Conservation (phyloP, 2,797 vertebrate species). For the Nyctalus aviator region DNA sequence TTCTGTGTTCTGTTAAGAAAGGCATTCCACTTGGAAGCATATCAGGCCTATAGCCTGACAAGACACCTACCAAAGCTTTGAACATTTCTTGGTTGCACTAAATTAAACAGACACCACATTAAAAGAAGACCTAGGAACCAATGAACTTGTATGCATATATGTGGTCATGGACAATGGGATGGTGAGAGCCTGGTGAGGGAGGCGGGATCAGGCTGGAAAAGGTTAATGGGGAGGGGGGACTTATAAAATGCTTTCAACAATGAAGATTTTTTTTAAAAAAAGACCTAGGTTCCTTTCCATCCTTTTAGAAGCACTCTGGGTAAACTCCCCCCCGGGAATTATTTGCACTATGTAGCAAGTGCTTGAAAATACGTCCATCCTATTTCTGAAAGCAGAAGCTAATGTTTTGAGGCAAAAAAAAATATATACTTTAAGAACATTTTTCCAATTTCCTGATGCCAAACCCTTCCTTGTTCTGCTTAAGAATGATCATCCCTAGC, state of each 20-base stretch:
- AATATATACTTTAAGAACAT: neutral
- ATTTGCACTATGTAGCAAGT: neutral
- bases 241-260: too few relatives aligned
- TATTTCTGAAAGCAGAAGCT: slow-evolving; percentile 15
- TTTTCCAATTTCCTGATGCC: neutral
- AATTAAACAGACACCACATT: neutral
- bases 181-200: too few relatives aligned
- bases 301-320: slow-evolving; percentile 22
- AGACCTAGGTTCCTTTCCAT: neutral
- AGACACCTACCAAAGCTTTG: neutral
- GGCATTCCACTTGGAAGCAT: neutral
- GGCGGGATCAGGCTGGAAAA: too few relatives aligned
- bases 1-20: slow-evolving; percentile 18
- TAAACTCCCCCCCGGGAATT: neutral
- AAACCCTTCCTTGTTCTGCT: neutral
- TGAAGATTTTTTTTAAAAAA: neutral
- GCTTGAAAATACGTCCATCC: neutral
- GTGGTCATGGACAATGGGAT: too few relatives aligned
- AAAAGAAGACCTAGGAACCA: neutral
- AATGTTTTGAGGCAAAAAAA: neutral
- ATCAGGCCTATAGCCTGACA: neutral
- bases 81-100: neutral
- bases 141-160: too few relatives aligned
- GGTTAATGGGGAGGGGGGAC: too few relatives aligned
- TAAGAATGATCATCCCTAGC: neutral